A percentile compares a stretch with the other conserved stretches of the same genome.
These are phyloP conservation scores for Nyctibius bracteatus DNA, from an alignment of 2,113 vertebrate genomes.

Conservation along the genomic window DNA sequence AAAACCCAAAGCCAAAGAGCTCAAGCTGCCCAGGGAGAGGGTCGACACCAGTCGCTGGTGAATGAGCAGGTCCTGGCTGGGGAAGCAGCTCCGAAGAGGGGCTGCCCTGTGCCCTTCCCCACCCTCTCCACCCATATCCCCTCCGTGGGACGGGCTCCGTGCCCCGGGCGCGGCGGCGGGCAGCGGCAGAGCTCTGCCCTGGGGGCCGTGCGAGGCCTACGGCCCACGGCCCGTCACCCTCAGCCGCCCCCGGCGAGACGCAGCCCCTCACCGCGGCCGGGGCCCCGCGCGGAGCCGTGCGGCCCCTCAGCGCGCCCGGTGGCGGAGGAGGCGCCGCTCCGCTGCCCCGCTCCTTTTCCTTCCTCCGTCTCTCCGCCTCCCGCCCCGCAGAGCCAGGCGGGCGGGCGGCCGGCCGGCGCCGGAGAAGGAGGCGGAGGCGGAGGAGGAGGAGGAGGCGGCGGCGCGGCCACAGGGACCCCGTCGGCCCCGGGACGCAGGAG, in stretches of 20 bases:
- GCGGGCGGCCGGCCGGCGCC: neutral
- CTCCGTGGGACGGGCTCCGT: neutral
- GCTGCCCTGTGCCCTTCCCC: neutral
- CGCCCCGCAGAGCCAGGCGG: neutral
- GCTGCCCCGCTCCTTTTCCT: neutral
- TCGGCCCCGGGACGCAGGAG: neutral
- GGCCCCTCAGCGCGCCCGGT: neutral
- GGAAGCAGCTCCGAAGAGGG: no score
- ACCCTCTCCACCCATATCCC: neutral
- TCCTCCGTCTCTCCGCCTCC: constrained; percentile 15
- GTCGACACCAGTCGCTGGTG: rapidly evolving
- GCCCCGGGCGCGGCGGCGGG: neutral
- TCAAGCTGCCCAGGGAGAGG: neutral
- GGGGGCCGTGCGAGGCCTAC: neutral
- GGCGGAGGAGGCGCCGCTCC: constrained; percentile 13
- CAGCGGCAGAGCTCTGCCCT: neutral
- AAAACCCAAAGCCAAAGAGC: neutral
- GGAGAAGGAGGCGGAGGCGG: neutral
- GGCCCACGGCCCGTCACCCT: neutral
- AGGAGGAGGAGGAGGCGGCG: neutral
- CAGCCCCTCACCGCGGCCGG: neutral
- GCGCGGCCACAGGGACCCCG: neutral
- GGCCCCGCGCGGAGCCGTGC: neutral
- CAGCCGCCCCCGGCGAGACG: neutral
- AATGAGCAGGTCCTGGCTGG: neutral